Base-by-base conservation (phyloP, 2,888 invertebrate species). In the Uloborus plumipes region DNA sequence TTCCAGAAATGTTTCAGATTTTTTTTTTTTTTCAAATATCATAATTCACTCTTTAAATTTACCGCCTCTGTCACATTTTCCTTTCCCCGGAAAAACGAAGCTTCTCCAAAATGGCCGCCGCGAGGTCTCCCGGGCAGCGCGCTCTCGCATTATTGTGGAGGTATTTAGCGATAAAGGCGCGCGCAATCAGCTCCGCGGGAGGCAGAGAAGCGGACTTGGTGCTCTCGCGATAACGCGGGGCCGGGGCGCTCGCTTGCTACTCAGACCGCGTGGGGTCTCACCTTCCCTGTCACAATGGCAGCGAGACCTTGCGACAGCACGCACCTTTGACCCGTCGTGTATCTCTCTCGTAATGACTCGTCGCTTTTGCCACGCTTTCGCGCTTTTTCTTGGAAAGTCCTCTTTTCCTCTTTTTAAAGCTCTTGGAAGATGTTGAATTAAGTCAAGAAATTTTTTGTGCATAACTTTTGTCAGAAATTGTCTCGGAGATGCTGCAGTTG, bases 221-320 rank as follows among this genome's bases (percentile, higher is more conserved):
- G 65, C 64, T 50, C 51, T 55, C 65, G 31, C 50, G 74, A 74
- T 74, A 81, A 74, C 67, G 26, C 26, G n/a, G n/a, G n/a, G 18
- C 53, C 74, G 22, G 39, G 49, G 53, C 67, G 72, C 73, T 80
- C 78, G 73, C 69, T n/a, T n/a, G n/a, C n/a, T n/a, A n/a, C n/a
- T 62, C 51, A 82, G 82, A 82, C 82, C 82, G 82, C 82, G 82
- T 82, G 82, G 82, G 82, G 82, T 82, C 80, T 74, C 64, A 70
- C 79, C 73, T 72, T 79, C 61, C 53, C 59, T 72, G 78, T 72
- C 72, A 72, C 70, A 71, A 73, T 67, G 47, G 49, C 50, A 62
- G 49, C 11, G 20, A 74, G 74, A 74, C 74, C 74, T 75, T 74
- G 74, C 70, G 49, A 55, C 55, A 55, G 53, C 26, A n/a, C n/a